Conservation (phyloP, 2,113 vertebrate genomes). For the Halcyon senegalensis region DNA sequence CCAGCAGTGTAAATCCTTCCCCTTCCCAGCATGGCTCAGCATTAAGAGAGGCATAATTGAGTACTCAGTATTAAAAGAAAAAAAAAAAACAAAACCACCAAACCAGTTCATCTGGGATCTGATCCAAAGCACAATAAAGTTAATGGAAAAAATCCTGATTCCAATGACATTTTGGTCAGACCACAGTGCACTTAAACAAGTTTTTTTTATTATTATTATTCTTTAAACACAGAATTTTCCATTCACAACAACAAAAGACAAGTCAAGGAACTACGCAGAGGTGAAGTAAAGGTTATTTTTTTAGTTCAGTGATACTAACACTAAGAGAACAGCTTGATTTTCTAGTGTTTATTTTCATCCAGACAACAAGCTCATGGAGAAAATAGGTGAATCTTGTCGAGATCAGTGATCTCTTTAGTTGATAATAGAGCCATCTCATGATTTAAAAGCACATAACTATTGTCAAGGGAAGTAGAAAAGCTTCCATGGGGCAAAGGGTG, state of each 20-base stretch:
- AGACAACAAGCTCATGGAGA: not conserved
- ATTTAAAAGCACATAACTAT: not conserved
- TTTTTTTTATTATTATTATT: too few species aligned
- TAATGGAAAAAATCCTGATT: constrained; percentile 1
- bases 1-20: not conserved
- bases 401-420: not conserved
- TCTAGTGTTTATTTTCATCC: not conserved
- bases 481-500: not conserved
- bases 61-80: not conserved
- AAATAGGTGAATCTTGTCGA: not conserved
- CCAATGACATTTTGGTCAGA: not conserved
- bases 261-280: not conserved
- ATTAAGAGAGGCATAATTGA: constrained; percentile 19
- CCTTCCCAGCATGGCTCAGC: not conserved
- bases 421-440: not conserved
- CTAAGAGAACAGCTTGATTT: not conserved
- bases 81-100: not conserved
- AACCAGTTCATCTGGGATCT: not conserved
- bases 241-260: not conserved
- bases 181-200: not conserved
- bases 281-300: not conserved
- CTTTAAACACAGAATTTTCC: not conserved
- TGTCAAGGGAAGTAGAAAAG: not conserved
- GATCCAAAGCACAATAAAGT: not conserved
- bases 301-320: not conserved